Base-by-base conservation (phyloP, 2,113 vertebrate species). In the Lota lota region DNA sequence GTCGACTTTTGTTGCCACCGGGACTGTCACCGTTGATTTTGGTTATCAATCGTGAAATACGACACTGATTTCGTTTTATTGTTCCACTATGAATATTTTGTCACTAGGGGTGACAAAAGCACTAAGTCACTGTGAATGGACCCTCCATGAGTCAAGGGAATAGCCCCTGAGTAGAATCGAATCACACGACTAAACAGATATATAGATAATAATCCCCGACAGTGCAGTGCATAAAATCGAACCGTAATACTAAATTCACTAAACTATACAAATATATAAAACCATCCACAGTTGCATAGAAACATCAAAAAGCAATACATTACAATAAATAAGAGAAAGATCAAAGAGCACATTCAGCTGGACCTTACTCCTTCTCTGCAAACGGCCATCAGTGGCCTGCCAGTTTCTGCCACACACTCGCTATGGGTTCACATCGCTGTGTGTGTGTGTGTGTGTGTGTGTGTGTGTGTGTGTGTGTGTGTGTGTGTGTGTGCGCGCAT, bases 331-430 rank as follows among this genome's bases (percentile, higher is more conserved):
- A 4, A 33, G 28, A 33, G 51, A 54, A 12, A 18, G 51, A 18
- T 54, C 18, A 18, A 3, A 54, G 18, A 6, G 18, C 18, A 10
- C 18, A 65, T 68, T 83, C 70, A 68, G 67, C 76, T 72, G n/a
- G 61, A 63, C 5, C 54, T 69, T 19, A 19, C 64, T 76, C 67
- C 79, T 80, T 85, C 85, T 78, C 70, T 89, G 84, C 87, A 88
- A 22, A 88, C 87, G 85, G 85, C 85, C 83, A 80, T 81, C 83
- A 90, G 82, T 79, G 75, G 84, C 78, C 84, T 66, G 86, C 65
- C 90, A 76, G 80, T 80, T 18, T 76, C 53, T 33, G 89, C 86
- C 84, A 63, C 76, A 53, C 63, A 81, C 73, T 68, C 40, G 47
- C 70, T 80, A 64, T 69, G 63, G 77, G 66, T 75, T 66, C 66